Evolutionary conservation across 1,140 invertebrate genomes (phyloP), one percentile per base, ranked within the genome.

Genomic region (Papilio glaucus): DNA sequence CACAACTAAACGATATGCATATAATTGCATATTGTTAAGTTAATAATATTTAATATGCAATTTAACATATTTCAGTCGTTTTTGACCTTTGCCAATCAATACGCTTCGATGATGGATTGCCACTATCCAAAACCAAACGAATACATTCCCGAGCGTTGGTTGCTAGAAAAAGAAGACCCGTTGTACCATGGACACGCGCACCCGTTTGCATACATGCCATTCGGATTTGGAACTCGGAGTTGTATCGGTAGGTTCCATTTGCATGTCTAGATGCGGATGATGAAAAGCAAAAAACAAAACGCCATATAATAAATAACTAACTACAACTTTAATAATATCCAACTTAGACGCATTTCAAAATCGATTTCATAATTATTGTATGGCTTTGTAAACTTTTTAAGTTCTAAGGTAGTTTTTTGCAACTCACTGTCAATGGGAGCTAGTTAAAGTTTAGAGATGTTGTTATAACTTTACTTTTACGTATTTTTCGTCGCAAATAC

Each of bases 101-200:
- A 84, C 21, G 83, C 94, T 65, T 89, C 91, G 26, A 72, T 83
- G 33, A 85, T 90, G 73, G 94, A 94, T 18, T 73, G 94, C 10
- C 91, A 94, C 42, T 95, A 94, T 74, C 90, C 91, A 0, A 84
- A 92, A 10, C 83, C 95, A 0, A 78, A 91, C 0, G 89, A 94
- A 38, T 96, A 93, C 74, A 85, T 95, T 0, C 95, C 95, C 0
- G 95, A 95, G 77, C 83, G 95, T 42, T 96, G 95, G 95, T 75
- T 95, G 1, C 85, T 89, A 21, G 83, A 85, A 1, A 87, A 89
- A 70, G 79, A 78, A 2, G 91, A 90, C 70, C 84, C 88, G 4
- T 74, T 93, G 2, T 87, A 91, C 38, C 87, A 92, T 21, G 90
- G 90, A 38, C 90, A 93, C 6, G 83, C 93, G 4, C 92, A 95